Conservation (phyloP, 1,140 invertebrate species). For the Phymastichus coffea region DNA sequence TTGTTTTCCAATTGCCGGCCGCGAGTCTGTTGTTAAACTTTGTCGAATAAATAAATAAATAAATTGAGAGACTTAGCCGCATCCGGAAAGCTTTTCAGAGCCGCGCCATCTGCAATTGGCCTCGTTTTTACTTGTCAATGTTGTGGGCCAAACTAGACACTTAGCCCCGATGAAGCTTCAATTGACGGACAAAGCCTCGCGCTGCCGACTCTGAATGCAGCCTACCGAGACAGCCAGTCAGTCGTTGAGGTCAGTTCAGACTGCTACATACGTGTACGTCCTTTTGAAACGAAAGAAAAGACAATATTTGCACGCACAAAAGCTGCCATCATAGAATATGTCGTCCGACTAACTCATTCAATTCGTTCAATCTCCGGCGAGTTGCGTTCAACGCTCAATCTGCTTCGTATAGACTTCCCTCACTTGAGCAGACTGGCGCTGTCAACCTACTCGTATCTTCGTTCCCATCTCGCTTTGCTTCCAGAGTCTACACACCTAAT, state of each 20-base stretch:
- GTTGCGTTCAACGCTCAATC: constrained; percentile 33
- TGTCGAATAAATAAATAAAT: constrained; percentile 5
- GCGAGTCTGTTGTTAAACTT: background rate
- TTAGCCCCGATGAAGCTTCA: constrained; percentile 47
- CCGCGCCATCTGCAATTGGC: constrained; percentile 11
- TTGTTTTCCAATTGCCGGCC: background rate
- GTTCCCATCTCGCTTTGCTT: no score
- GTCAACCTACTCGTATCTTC: no score
- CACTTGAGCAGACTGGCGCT: no score
- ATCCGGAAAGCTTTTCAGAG: background rate
- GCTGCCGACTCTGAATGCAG: constrained; percentile 43
- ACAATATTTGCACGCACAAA: constrained; percentile 55
- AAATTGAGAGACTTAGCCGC: background rate
- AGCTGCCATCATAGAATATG: constrained; percentile 53
- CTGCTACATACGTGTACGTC: no score
- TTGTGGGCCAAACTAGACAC: constrained; percentile 50
- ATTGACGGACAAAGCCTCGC: constrained; percentile 50
- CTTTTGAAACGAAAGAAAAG: constrained; percentile 43
- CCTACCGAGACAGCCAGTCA: no score
- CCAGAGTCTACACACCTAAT: no score
- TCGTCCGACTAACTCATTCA: constrained; percentile 53
- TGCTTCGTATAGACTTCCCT: no score
- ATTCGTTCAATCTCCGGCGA: constrained; percentile 50
- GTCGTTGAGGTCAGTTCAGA: constrained; percentile 48
- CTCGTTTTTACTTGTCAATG: constrained; percentile 27